These are phyloP conservation scores for Drosophila diplacantha DNA, from an alignment of 2,888 invertebrate species.

Conservation along the genomic window DNA sequence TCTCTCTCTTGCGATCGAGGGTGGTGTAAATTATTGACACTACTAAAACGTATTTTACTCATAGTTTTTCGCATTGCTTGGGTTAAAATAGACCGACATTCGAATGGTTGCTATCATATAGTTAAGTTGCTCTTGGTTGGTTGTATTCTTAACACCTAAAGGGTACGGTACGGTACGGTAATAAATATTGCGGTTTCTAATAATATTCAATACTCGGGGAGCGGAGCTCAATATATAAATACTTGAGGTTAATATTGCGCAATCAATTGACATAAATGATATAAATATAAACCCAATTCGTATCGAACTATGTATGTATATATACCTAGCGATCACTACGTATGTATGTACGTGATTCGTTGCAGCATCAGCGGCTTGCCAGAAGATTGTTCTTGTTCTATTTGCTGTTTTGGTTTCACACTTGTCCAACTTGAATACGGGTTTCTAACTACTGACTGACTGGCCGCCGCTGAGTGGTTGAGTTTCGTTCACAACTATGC, in stretches of 20 bases:
- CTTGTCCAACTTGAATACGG: conserved; percentile 57
- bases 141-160: conserved; percentile 30
- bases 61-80: conserved; percentile 58
- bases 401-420: conserved; percentile 43
- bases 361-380: conserved; percentile 58
- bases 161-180: conserved; percentile 22
- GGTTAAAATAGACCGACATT: conserved; percentile 51
- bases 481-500: conserved; percentile 38
- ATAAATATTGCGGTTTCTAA: conserved; percentile 37
- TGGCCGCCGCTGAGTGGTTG: conserved; percentile 21
- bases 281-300: conserved; percentile 42
- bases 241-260: conserved; percentile 40
- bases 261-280: conserved; percentile 46
- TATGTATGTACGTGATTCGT: conserved; percentile 45
- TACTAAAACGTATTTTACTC: conserved; percentile 62
- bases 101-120: conserved; percentile 26
- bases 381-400: conserved; percentile 42
- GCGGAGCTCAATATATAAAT: conserved; percentile 42
- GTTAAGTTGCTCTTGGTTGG: conserved; percentile 15
- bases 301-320: conserved; percentile 16
- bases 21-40: conserved; percentile 70
- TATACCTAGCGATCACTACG: conserved; percentile 28
- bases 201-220: conserved; percentile 37
- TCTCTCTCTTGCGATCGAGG: conserved; percentile 29
- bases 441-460: conserved; percentile 21